Conservation (phyloP, 2,113 vertebrate species). For the Chascanopsetta lugubris region DNA sequence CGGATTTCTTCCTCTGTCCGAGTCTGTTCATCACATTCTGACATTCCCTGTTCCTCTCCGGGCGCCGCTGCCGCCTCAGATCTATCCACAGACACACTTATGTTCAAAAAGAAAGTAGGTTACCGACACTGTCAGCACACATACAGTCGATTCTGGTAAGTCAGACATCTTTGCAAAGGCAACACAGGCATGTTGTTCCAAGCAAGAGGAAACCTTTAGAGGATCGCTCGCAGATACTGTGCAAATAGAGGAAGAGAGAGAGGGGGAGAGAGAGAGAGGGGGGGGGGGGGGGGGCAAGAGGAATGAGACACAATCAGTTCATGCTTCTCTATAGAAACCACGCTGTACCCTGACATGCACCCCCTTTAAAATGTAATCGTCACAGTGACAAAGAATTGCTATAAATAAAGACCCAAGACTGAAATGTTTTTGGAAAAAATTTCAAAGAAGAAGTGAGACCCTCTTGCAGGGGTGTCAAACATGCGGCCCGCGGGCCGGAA, state of each 20-base stretch:
- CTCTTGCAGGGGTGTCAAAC: too few species aligned
- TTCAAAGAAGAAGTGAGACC: too few species aligned
- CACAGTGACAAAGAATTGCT: too few species aligned
- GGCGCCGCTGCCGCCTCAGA: background rate
- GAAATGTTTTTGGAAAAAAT: too few species aligned
- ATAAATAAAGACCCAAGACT: too few species aligned
- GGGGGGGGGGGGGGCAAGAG: conserved; percentile 30
- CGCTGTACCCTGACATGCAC: too few species aligned
- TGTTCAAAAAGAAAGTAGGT: background rate
- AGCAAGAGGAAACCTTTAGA: background rate
- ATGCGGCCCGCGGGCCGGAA: too few species aligned
- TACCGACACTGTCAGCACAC: background rate
- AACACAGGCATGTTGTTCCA: conserved; percentile 1
- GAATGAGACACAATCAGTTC: conserved; percentile 26
- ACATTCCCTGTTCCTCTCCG: background rate
- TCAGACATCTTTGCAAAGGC: background rate
- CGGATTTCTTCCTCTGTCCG: background rate
- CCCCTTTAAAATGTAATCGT: too few species aligned
- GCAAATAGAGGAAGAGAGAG: conserved; percentile 23
- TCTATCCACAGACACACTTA: too few species aligned
- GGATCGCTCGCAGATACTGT: background rate
- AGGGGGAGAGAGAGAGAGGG: conserved; percentile 21
- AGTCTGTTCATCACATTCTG: conserved; percentile 3
- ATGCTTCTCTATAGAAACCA: too few species aligned
- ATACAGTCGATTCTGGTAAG: background rate